Conservation (phyloP, 2,113 vertebrate genomes). For the Ophiodon elongatus region DNA sequence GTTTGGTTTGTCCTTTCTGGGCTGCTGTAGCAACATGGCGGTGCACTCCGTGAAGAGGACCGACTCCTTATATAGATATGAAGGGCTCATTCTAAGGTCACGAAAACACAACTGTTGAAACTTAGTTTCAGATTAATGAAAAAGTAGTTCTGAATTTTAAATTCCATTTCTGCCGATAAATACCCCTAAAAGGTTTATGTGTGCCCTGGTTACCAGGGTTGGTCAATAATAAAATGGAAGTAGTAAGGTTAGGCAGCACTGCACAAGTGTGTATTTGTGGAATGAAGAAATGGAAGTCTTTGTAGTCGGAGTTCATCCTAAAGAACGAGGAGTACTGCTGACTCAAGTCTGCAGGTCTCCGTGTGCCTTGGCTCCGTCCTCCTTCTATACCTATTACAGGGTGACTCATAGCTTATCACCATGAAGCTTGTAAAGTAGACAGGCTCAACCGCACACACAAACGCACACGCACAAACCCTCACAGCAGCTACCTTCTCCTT, state of each 20-base stretch:
- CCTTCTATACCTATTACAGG: constrained; percentile 22
- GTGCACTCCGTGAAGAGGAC: no score
- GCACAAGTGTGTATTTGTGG: constrained; percentile 7
- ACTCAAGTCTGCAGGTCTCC: constrained; percentile 37
- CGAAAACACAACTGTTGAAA: background rate
- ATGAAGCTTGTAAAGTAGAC: constrained; percentile 20
- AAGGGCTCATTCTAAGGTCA: no score
- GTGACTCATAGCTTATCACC: constrained; percentile 55
- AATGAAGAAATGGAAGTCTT: background rate
- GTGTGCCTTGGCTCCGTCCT: constrained; percentile 29
- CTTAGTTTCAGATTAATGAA: background rate
- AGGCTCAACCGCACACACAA: background rate
- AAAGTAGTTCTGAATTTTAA: background rate
- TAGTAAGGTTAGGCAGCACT: background rate
- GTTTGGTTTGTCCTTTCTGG: no score
- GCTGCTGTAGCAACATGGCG: no score
- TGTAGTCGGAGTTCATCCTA: background rate
- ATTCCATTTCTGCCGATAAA: background rate
- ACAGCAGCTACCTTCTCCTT: constrained; percentile 20
- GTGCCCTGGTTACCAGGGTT: background rate
- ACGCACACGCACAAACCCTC: constrained; percentile 2
- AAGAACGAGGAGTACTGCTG: constrained; percentile 1
- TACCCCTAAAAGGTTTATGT: background rate
- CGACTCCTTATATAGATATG: no score
- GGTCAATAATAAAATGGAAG: background rate